Base-by-base conservation (phyloP, 2,113 vertebrate genomes). In the Rhinolophus ferrumequinum region DNA sequence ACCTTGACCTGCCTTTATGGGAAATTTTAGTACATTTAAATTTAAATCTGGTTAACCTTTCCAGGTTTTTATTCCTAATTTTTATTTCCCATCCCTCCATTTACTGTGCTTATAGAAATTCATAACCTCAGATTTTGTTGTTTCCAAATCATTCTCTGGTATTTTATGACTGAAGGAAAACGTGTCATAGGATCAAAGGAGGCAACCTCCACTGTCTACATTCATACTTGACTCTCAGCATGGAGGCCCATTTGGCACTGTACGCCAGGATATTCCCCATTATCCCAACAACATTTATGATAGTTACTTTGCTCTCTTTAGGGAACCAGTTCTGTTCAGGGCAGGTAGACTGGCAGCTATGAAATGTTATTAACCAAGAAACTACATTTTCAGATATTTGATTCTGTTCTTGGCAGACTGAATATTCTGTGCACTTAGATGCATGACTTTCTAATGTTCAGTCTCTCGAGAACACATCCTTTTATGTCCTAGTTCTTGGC, bases 401-500 rank as follows among this genome's bases (percentile, higher is more conserved):
- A 90, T 94, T 97, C 81, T 81, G 44, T 77, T 81, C 76, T 82
- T 90, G 93, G 72, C 28, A 96, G 47, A 77, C 67, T 50, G 67
- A 90, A 82, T 88, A 22, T 88, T 95, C 22, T 86, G 9, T 81
- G n/a, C 18, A 84, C 80, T 93, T 77, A 83, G 83, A 89, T 93
- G 50, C 15, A n/a, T 90, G 35, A 21, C 67, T 93, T 90, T 95
- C 90, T 96, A 93, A 95, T 94, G 88, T 56, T 84, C 62, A 28
- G 26, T 88, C 70, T 96, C 88, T 96, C 41, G 81, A 90, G 95
- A 93, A 94, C 88, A 44, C 41, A 90, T 95, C 30, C 75, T 88
- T 98, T 96, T 88, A 96, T 93, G 67, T 94, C 50, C n/a, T 81
- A 73, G 66, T 28, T 90, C 76, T 95, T 88, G 88, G 30, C 72